Percentiles rank a stretch among this genome's conserved stretches.
phyloP scores from a whole-genome alignment of 2,888 invertebrate species.

The Orchesellides sinensis region DNA sequence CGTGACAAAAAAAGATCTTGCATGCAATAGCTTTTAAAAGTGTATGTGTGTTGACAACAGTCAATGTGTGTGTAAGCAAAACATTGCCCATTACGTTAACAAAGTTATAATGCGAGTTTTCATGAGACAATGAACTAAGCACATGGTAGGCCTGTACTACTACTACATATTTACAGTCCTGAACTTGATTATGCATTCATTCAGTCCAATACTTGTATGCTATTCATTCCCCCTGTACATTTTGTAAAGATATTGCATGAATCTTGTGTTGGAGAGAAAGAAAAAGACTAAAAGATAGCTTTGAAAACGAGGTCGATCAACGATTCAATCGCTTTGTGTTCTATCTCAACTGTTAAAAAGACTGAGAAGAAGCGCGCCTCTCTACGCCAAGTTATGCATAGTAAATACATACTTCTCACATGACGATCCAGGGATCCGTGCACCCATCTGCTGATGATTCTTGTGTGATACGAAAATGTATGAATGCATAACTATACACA shows the following conservation, averaged over 20 bases:
- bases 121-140: conserved; percentile 23
- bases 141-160: conserved; percentile 35
- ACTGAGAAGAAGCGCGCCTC: conserved; percentile 9
- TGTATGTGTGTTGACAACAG: not conserved
- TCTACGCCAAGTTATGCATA: conserved; percentile 44
- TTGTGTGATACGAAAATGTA: conserved; percentile 40
- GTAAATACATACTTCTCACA: conserved; percentile 59
- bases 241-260: conserved; percentile 14
- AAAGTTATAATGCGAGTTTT: conserved; percentile 23
- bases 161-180: conserved; percentile 39
- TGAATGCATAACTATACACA: conserved; percentile 19
- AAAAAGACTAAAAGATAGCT: conserved; percentile 54
- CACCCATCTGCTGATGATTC: conserved; percentile 57
- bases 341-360: conserved; percentile 15
- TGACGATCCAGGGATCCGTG: conserved; percentile 60
- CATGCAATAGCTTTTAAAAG: too few relatives aligned
- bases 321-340: conserved; percentile 54
- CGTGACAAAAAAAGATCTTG: not conserved
- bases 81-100: conserved; percentile 11
- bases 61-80: not conserved
- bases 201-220: conserved; percentile 8
- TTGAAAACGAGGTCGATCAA: conserved; percentile 65
- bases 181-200: conserved; percentile 43
- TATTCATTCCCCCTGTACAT: conserved; percentile 10
- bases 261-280: conserved; percentile 13